Evolutionary conservation across 2,888 invertebrate genomes (phyloP), one percentile per base, ranked within the genome.

Genomic region (Pyralis farinalis): DNA sequence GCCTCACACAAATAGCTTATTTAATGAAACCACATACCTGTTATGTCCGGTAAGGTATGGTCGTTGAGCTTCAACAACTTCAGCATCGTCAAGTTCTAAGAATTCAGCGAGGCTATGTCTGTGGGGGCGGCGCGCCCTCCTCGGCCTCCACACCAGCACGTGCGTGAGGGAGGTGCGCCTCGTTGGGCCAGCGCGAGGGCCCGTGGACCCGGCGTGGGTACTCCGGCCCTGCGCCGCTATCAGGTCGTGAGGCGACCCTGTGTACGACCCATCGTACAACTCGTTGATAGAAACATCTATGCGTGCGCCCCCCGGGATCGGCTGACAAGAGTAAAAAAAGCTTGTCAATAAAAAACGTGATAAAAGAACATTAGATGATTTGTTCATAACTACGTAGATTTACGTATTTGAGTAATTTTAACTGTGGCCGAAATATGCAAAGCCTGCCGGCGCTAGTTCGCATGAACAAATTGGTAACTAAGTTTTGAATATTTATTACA

Each of bases 271-370:
- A 82, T 98, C 98, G 81, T 97, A 98, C 46, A 95, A 87, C 76
- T 98, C 97, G 83, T 98, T 98, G 55, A 98, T 96, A 0, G 97
- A 95, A 1, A 98, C 98, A 84, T 98, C 98, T 53, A 98, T 96
- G 44, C 97, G 92, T 29, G 97, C 96, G 46, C 97, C 96, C 60
- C 92, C 91, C 0, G 92, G 86, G 52, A 94, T 94, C 25, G 94
- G 94, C 92, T 93, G 73, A 8, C 3, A 27, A 7, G 12, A n/a
- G 16, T 37, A 5, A 0, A 25, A 27, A 9, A 7, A 8, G 32
- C 4, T 20, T 32, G n/a, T 8, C 7, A 12, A 12, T 3, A 12
- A 31, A 9, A 34, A 31, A 30, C n/a, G n/a, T n/a, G n/a, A n/a
- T n/a, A n/a, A n/a, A n/a, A n/a, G n/a, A n/a, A n/a, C n/a, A n/a